Evolutionary conservation across 2,113 vertebrate species (phyloP), one percentile per base, ranked within the genome.

Genomic region (Glareola pratincola): DNA sequence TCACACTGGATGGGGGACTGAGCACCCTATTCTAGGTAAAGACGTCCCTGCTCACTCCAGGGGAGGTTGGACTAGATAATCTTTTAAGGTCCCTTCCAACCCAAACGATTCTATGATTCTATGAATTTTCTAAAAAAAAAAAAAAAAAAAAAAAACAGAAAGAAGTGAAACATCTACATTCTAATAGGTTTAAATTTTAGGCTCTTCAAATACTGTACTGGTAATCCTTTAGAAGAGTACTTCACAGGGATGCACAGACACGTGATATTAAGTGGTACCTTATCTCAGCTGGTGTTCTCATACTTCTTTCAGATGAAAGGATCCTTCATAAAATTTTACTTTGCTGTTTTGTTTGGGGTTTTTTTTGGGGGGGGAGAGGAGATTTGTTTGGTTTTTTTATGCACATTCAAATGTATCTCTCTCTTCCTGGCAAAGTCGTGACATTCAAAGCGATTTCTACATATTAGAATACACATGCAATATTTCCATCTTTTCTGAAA

Each of bases 191-290:
- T n/a, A 37, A 23, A 60, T n/a, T 41, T 43, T 24, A 64, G 32
- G 6, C 27, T 56, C 14, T 45, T 92, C 26, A 51, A 88, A 64
- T 30, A 50, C 7, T 36, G 32, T 14, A 15, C 36, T 32, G 15
- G 23, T 8, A 53, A 14, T 9, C 17, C n/a, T 45, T 45, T 8
- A 36, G 22, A 54, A 78, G 14, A 17, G 23, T 12, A 50, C 36
- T 3, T 36, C 27, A 71, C 32, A 37, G 17, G 14, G 19, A 47
- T 17, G 39, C 60, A 41, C 9, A 69, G 8, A 24, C 29, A 5
- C 4, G 15, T 2, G 1, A 34, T 62, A 76, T 2, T 63, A 48
- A n/a, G 9, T 0, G 41, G 19, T 1, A 68, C 30, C 10, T 77
- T 22, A 63, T 30, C 77, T 51, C 30, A 64, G 18, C 9, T 48